Evolutionary conservation across 2,113 vertebrate genomes (phyloP), one percentile per base, ranked within the genome.

Genomic region (Harpagus bidentatus): DNA sequence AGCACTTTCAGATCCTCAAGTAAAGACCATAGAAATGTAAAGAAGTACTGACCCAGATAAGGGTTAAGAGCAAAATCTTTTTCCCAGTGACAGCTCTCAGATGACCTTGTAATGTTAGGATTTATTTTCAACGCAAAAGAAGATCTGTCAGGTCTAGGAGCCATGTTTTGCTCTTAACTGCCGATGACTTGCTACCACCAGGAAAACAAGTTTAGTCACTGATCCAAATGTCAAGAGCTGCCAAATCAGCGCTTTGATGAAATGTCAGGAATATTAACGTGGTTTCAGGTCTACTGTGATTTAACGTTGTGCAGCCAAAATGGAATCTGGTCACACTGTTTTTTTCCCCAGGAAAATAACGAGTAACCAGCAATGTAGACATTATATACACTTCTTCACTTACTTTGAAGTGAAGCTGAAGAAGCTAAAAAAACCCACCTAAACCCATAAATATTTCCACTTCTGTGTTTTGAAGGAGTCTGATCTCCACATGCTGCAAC

Each of bases 151-250:
- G 92, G 94, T 73, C 90, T n/a, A 62, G 67, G 79, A 94, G 72
- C 58, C 50, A 2, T 34, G 79, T 55, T 95, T 74, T 92, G 79
- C 91, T 95, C 8, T 65, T 65, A 91, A 95, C 86, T 87, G 81
- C 11, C 3, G 78, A 94, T 76, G 86, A 95, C 88, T 95, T 95
- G 77, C 81, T 95, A 97, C 89, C 93, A 95, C 92, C 93, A 95
- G 59, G 61, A 90, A 97, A 96, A 95, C 94, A 93, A 97, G 91
- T 94, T 84, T 56, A 96, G 94, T 84, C 94, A 90, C 90, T 90
- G 93, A 96, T 90, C 92, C 94, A 90, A 94, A 85, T 86, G 91
- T 94, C 95, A 91, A 82, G 79, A 96, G 87, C 94, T 94, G 85
- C 91, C 93, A 96, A 95, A 97, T 94, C 82, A 95, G 82, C 0